phyloP scores from a whole-genome alignment of 1,140 invertebrate species.

The Papilio dardanus region DNA sequence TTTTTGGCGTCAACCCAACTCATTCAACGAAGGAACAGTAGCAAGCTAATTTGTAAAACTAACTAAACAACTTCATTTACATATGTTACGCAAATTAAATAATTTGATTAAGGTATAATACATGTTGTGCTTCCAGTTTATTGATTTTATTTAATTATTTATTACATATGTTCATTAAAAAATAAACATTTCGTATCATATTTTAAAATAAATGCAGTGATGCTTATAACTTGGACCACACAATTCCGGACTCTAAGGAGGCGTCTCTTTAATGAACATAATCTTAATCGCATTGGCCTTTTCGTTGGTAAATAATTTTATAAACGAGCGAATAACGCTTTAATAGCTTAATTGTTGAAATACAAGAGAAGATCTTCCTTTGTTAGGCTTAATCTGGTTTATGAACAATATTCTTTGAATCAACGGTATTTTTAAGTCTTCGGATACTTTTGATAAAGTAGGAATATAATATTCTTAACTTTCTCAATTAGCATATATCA shows the following conservation, averaged over 20 bases:
- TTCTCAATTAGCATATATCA: too few species aligned
- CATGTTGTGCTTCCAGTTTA: too few species aligned
- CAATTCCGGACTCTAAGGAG: slow-evolving; percentile 20
- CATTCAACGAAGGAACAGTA: slow-evolving; percentile 32
- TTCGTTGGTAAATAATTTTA: slow-evolving; percentile 69
- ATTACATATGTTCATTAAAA: too few species aligned
- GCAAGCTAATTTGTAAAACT: slow-evolving; percentile 1
- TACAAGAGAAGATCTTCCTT: slow-evolving; percentile 40
- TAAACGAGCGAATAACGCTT: slow-evolving; percentile 53
- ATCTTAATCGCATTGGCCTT: slow-evolving; percentile 64
- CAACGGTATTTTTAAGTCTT: background rate
- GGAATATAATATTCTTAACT: too few species aligned
- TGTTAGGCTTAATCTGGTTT: slow-evolving; percentile 40
- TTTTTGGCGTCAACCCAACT: slow-evolving; percentile 1
- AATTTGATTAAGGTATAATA: too few species aligned
- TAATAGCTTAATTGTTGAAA: slow-evolving; percentile 67
- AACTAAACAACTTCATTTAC: background rate
- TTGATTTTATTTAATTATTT: too few species aligned
- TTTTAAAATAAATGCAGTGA: background rate
- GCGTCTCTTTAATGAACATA: slow-evolving; percentile 55
- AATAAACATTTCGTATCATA: too few species aligned
- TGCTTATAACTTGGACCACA: slow-evolving; percentile 27
- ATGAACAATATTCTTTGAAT: slow-evolving; percentile 24
- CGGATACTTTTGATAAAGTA: background rate
- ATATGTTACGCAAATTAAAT: background rate